These are phyloP conservation scores for Petrophora chlorosata DNA, from an alignment of 2,888 invertebrate genomes.

Conservation along the genomic window DNA sequence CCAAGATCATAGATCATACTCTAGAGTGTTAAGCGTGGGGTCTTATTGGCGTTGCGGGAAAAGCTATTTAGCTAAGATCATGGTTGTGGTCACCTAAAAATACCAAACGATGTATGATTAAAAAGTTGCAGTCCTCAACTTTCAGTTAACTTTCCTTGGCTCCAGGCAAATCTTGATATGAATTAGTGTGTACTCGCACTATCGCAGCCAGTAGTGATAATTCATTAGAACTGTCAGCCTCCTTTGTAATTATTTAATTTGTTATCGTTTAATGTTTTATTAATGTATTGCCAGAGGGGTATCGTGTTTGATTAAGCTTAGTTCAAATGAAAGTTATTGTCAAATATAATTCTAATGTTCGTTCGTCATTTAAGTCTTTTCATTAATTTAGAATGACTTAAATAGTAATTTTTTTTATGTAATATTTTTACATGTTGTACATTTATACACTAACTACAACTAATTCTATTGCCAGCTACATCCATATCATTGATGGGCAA, in stretches of 20 bases:
- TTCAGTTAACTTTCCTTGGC: conserved; percentile 25
- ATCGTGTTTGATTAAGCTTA: conserved; percentile 19
- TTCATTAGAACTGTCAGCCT: conserved; percentile 32
- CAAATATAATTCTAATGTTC: not conserved
- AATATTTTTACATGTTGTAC: no score
- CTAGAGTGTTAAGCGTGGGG: no score
- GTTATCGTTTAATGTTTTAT: conserved; percentile 31
- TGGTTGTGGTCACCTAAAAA: no score
- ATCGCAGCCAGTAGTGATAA: conserved; percentile 22
- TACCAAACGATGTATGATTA: no score
- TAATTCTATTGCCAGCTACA: no score
- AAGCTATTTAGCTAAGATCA: no score
- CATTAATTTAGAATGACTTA: not conserved
- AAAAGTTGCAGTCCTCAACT: no score
- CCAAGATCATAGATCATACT: no score
- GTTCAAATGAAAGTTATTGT: conserved; percentile 10
- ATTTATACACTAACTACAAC: no score
- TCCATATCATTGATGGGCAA: no score
- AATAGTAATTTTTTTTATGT: no score
- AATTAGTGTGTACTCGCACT: conserved; percentile 19
- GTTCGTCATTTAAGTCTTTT: not conserved
- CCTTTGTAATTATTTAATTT: conserved; percentile 38
- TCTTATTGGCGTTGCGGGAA: no score
- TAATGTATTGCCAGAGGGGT: conserved; percentile 24
- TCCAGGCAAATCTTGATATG: conserved; percentile 31